Conservation (phyloP, 2,113 vertebrate species). For the Tragulus kanchil region DNA sequence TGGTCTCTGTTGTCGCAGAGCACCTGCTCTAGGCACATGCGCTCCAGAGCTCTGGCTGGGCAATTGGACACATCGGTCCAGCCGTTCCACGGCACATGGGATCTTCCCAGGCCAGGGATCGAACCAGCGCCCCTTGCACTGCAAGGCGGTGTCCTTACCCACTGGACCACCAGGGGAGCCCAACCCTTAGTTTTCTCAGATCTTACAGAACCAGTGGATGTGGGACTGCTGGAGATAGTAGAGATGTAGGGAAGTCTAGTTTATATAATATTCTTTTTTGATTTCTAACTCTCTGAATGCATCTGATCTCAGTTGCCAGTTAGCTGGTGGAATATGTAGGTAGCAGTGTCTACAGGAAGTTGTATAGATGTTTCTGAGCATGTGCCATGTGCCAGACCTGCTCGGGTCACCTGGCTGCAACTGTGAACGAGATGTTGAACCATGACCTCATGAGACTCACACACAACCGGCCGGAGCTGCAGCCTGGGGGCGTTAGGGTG, state of each 20-base stretch:
- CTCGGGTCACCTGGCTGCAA: not conserved
- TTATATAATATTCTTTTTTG: not conserved
- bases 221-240: not conserved
- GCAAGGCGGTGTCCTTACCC: no score
- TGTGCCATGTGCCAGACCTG: not conserved
- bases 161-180: no score
- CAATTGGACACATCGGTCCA: no score
- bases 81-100: no score
- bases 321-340: not conserved
- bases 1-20: no score
- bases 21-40: no score
- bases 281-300: not conserved
- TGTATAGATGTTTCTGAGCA: not conserved
- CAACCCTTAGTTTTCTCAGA: not conserved
- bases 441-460: fast-evolving
- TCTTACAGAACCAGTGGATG: not conserved
- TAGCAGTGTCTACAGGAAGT: not conserved
- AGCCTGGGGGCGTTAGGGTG: not conserved
- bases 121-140: no score
- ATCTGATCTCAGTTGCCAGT: not conserved
- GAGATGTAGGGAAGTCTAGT: not conserved
- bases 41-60: no score
- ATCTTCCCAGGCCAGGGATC: no score
- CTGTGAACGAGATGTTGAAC: fast-evolving
- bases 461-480: not conserved